Percentiles rank a stretch among this genome's conserved stretches.
Evolutionary conservation across 2,113 vertebrate genomes (phyloP).

Genomic region (Clinocottus analis): DNA sequence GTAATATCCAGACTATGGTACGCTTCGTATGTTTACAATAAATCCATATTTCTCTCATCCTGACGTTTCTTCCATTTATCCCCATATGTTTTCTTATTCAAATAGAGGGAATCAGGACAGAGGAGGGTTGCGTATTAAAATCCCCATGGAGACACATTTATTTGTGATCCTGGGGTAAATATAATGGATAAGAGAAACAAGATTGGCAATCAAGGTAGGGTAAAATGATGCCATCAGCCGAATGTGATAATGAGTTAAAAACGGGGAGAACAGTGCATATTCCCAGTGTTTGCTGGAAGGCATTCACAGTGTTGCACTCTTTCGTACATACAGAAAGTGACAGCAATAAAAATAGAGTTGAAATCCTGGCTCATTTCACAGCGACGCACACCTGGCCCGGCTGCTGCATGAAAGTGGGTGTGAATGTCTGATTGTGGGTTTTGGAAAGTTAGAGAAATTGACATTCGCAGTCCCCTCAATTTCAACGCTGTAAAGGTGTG

Average conservation of each 20-base stretch:
- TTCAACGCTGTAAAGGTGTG: constrained; percentile 1
- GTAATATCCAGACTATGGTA: not conserved
- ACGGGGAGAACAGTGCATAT: not conserved
- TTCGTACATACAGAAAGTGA: not conserved
- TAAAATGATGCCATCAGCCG: not conserved
- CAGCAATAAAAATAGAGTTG: not conserved
- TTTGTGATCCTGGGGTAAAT: not conserved
- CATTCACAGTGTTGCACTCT: not conserved
- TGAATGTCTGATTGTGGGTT: not conserved
- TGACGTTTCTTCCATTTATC: not conserved
- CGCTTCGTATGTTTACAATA: not conserved
- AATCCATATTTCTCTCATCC: not conserved
- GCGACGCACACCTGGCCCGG: not conserved
- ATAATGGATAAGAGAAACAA: not conserved
- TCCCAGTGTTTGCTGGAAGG: not conserved
- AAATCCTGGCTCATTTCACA: not conserved
- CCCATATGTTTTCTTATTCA: not conserved
- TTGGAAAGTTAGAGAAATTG: not conserved
- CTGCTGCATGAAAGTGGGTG: not conserved
- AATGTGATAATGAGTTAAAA: not conserved
- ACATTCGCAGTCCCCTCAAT: not conserved
- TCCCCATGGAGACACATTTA: not conserved
- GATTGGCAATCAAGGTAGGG: not conserved
- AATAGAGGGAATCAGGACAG: not conserved
- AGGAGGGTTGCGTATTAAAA: not conserved